A percentile compares a stretch with the other conserved stretches of the same genome.
Conservation (phyloP, 2,888 invertebrate species). For the Drepanosiphum platanoidis region DNA sequence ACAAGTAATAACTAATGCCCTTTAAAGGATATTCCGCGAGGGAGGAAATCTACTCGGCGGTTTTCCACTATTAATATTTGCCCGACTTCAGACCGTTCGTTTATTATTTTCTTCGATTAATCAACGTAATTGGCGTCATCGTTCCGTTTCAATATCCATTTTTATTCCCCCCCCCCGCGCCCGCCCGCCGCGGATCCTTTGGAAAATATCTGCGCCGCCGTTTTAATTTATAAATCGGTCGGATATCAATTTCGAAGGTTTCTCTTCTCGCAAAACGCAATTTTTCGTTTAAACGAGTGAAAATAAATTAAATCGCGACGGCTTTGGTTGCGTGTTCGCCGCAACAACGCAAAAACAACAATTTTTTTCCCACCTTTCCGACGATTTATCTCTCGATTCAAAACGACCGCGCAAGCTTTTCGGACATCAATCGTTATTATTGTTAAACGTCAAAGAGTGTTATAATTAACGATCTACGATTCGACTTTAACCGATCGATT, state of each 20-base stretch:
- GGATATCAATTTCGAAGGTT: not conserved
- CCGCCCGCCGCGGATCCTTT: slow-evolving; percentile 8
- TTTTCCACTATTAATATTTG: slow-evolving; percentile 35
- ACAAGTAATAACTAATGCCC: not conserved
- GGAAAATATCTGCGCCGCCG: not conserved
- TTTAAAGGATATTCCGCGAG: not conserved
- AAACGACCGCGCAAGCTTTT: not conserved
- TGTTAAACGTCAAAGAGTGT: not conserved
- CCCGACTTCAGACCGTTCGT: slow-evolving; percentile 24
- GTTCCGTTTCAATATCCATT: slow-evolving; percentile 37
- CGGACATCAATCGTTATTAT: no score
- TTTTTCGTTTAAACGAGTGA: not conserved
- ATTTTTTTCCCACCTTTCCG: not conserved
- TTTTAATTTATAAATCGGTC: slow-evolving; percentile 29
- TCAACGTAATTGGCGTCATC: slow-evolving; percentile 39
- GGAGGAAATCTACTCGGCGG: not conserved
- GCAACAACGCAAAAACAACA: no score
- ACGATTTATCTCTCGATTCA: not conserved
- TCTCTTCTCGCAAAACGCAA: not conserved
- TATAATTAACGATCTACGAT: not conserved
- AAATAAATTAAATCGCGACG: not conserved
- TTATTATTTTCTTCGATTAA: slow-evolving; percentile 50
- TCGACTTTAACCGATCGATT: not conserved
- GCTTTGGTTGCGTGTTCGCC: no score
- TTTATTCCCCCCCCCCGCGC: no score